Evolutionary conservation across 1,140 invertebrate genomes (phyloP), one percentile per base, ranked within the genome.

Genomic region (Drosophila malerkotliana): DNA sequence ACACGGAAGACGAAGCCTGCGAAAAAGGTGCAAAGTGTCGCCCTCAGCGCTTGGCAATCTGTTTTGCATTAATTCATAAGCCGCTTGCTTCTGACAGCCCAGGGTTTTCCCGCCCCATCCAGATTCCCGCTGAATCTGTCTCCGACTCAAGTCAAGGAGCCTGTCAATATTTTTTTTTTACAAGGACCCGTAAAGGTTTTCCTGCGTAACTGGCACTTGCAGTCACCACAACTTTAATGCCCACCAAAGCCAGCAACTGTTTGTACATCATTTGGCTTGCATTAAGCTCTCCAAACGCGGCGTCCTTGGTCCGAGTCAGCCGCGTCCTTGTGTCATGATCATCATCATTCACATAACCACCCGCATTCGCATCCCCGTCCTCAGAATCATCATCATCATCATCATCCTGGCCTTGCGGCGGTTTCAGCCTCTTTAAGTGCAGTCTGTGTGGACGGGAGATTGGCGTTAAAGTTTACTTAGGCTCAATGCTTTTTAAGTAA

Each of bases 21-120:
- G 54, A 49, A 75, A 79, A 85, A 88, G 80, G 82, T 88, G 82
- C 83, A 82, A 87, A 87, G 82, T 87, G 82, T 88, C 78, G 78
- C 83, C 82, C 74, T 82, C 77, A 78, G 81, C 81, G 68, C 59
- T 58, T 53, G 58, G 78, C 81, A 85, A 85, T 85, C 82, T 87
- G 82, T 87, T 87, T 87, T 87, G 75, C 83, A 87, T 87, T 87
- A 87, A 87, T 88, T 87, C 75, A 87, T 88, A 87, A 87, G 82
- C 82, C 66, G 78, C 82, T 88, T 82, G 78, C 39, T 28, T 53
- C 57, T 59, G 79, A 82, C 74, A 69, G 74, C 52, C 69, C 67
- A 72, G 51, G 57, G 62, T 15, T 66, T 51, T 28, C 24, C 12
- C 18, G 21, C 32, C 45, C 10, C 12, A 21, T 10, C 34, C 69